Evolutionary conservation across 2,797 vertebrate genomes (phyloP), one percentile per base, ranked within the genome.

Genomic region (Acanthurus tractus): DNA sequence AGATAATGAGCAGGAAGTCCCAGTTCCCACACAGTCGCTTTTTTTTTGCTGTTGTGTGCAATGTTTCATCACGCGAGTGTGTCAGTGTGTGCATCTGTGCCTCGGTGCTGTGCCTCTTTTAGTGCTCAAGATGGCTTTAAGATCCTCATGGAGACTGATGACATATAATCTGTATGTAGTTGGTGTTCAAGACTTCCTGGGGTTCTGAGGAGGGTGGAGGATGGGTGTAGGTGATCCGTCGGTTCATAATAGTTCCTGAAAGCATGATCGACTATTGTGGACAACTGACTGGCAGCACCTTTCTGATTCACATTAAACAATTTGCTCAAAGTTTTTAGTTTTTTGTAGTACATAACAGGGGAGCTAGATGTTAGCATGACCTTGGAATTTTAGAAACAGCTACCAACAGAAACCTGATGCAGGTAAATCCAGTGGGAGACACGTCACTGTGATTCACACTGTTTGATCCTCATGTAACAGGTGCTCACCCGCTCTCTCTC

Each of bases 91-190:
- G 15, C 4, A 22, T 70, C n/a, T n/a, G 25, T 74, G 46, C 69
- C 62, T 70, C 12, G 46, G 70, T 77, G 44, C 48, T 42, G 55
- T n/a, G 48, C 15, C 29, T 74, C 58, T 83, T 76, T 62, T 78
- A 72, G 75, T 80, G 62, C 63, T 81, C 71, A 83, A 86, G 83
- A 84, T 87, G 79, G 86, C 46, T 81, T 63, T 8, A 8, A 73
- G 71, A 80, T 93, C 86, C 84, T 89, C 86, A 91, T 93, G 82
- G 89, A 87, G 85, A 93, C 88, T 8, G 63, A 67, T 70, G 76
- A 81, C 87, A 86, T 83, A 75, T 79, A 85, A 85, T 83, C 61
- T 11, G 57, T 68, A 45, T 34, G 29, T 34, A 34, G 29, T 34
- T 34, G 29, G 29, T 34, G 29, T 7, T 34, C 6, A 34, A 34